These are phyloP conservation scores for Australoheros scitulus DNA, from an alignment of 2,113 vertebrate genomes.

Conservation along the genomic window DNA sequence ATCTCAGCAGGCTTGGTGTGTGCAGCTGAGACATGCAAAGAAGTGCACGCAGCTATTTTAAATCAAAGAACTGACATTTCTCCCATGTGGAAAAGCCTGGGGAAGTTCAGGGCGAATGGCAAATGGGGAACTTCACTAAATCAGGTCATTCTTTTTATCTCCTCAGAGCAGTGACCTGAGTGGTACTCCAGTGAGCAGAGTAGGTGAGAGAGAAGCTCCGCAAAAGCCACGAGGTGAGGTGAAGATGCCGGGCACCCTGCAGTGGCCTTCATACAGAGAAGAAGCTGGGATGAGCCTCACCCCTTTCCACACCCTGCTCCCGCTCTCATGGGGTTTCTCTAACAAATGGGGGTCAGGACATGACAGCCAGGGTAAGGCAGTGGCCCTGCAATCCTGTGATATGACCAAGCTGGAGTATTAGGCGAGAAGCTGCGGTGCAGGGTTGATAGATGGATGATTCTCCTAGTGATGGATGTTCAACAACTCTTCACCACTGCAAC, in stretches of 20 bases:
- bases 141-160: constrained; percentile 49
- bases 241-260: constrained; percentile 13
- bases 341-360: constrained; percentile 63
- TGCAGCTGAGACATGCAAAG: constrained; percentile 78
- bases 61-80: constrained; percentile 26
- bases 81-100: constrained; percentile 30
- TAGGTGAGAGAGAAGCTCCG: background rate
- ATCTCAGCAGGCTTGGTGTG: constrained; percentile 90
- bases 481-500: constrained; percentile 53
- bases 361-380: constrained; percentile 48
- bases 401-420: constrained; percentile 33
- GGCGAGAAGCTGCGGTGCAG: constrained; percentile 14
- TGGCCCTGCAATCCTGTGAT: constrained; percentile 49
- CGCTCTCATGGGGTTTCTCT: constrained; percentile 22
- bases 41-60: constrained; percentile 66
- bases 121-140: constrained; percentile 36
- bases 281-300: constrained; percentile 27
- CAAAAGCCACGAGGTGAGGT: constrained; percentile 20
- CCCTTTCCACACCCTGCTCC: constrained; percentile 23
- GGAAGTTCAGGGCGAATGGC: constrained; percentile 15
- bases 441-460: constrained; percentile 71
- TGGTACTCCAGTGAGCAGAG: background rate
- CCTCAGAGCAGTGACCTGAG: constrained; percentile 28
- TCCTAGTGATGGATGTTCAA: constrained; percentile 71
- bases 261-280: constrained; percentile 25